Base-by-base conservation (phyloP, 2,888 invertebrate species). In the Polydrusus cervinus region DNA sequence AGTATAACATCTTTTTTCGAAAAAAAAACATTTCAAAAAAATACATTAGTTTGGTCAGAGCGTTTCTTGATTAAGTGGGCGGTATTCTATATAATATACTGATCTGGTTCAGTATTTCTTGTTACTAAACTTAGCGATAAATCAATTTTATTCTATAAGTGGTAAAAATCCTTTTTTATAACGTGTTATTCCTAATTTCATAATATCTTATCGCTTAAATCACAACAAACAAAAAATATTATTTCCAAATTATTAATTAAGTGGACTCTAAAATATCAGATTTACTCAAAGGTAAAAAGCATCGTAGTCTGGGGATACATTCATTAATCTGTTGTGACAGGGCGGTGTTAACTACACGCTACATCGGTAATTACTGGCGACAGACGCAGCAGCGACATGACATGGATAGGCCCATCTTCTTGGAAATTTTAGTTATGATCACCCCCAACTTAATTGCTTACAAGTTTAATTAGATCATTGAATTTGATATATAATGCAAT, bases 311-410 rank as follows among this genome's bases (percentile, higher is more conserved):
- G 77, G 77, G 74, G 77, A 76, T 85, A 86, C 84, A 87, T 87
- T 87, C 87, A 87, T 87, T 87, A 87, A 87, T 87, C 86, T 87
- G 86, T 86, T 87, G 83, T 87, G 87, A 87, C 87, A 87, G 86
- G 81, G 71, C 85, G 82, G 87, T 87, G 87, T 87, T 87, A 87
- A 87, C 85, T 87, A 87, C 86, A 87, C 87, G 87, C 87, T 86
- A 86, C 85, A 85, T 82, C 85, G 85, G 85, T 87, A 87, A 87
- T 87, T 87, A 87, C 84, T 84, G 85, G 85, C 86, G 87, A 87
- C 87, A 86, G 85, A 84, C 85, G 75, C 69, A 78, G 81, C 81
- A 79, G 80, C 70, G 79, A 81, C 80, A 78, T 80, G 80, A 80
- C 80, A 80, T 64, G 76, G 78, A 70, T 55, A 49, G 78, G 69